A percentile compares a stretch with the other conserved stretches of the same genome.
These are phyloP conservation scores for Cnemophilus loriae DNA, from an alignment of 2,113 vertebrate genomes.

Conservation along the genomic window DNA sequence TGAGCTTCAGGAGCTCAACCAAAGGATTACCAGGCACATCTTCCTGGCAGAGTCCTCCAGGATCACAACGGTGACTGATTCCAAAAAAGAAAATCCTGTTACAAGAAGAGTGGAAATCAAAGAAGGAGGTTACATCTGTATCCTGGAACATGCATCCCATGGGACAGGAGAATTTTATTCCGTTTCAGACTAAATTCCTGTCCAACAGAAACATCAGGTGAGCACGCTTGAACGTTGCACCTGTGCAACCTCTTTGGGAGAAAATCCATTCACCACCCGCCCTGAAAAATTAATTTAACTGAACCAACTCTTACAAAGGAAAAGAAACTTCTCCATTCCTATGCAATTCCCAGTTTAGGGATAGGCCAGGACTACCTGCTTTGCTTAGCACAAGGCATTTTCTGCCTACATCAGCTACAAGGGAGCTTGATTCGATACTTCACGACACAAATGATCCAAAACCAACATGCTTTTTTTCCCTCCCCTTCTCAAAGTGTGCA, in stretches of 20 bases:
- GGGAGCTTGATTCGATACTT: not conserved
- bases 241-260: not conserved
- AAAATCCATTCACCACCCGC: not conserved
- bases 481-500: not conserved
- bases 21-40: not conserved
- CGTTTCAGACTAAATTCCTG: fast-evolving
- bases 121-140: slow-evolving; percentile 10
- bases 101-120: not conserved
- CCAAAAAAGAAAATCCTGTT: not conserved
- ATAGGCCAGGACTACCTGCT: not conserved
- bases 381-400: not conserved
- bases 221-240: not conserved
- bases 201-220: not conserved
- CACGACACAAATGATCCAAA: not conserved
- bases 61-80: not conserved
- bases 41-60: not conserved
- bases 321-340: not conserved
- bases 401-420: not conserved
- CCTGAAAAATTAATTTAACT: not conserved
- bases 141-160: not conserved
- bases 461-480: not conserved
- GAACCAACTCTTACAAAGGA: not conserved
- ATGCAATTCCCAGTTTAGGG: not conserved
- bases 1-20: not conserved
- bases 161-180: not conserved